A percentile compares a stretch with the other conserved stretches of the same genome.
phyloP scores from a whole-genome alignment of 2,113 vertebrate genomes.

The Oreamnos americanus region DNA sequence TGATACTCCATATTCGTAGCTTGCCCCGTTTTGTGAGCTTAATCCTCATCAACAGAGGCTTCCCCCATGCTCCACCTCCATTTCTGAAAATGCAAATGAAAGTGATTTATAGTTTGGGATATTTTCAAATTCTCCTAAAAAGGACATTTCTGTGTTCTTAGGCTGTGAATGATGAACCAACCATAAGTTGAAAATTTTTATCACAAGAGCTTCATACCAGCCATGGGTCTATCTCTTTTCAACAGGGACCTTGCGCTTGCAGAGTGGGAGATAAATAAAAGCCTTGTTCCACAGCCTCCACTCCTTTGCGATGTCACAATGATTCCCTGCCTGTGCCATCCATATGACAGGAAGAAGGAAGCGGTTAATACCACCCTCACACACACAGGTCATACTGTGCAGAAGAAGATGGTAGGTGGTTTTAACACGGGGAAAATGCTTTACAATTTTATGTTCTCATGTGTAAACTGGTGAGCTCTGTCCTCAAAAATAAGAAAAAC shows the following conservation, averaged over 20 bases:
- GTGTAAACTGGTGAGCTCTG: neutral
- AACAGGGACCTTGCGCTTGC: neutral
- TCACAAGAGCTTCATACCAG: slow-evolving; percentile 44
- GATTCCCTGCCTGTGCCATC: neutral
- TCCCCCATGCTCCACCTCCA: slow-evolving; percentile 61
- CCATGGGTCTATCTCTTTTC: neutral
- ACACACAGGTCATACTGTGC: neutral
- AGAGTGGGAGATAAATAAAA: neutral
- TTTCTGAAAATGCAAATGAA: slow-evolving; percentile 76
- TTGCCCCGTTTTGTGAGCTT: slow-evolving; percentile 62
- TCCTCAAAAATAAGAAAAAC: neutral
- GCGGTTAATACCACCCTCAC: neutral
- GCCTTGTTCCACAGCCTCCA: neutral
- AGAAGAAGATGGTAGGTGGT: neutral
- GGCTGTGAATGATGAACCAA: slow-evolving; percentile 36
- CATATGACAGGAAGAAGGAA: neutral
- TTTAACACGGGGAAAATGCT: neutral
- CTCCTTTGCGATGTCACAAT: neutral
- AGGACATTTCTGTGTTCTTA: slow-evolving; percentile 17
- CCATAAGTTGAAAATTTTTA: slow-evolving; percentile 59
- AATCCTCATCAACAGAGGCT: slow-evolving; percentile 70
- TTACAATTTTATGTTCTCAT: neutral
- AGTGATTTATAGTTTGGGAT: slow-evolving; percentile 69
- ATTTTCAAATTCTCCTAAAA: slow-evolving; percentile 64
- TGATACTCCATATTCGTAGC: slow-evolving; percentile 24